A percentile compares a stretch with the other conserved stretches of the same genome.
Evolutionary conservation across 1,140 invertebrate species (phyloP).

Genomic region (Notospermus geniculatus): DNA sequence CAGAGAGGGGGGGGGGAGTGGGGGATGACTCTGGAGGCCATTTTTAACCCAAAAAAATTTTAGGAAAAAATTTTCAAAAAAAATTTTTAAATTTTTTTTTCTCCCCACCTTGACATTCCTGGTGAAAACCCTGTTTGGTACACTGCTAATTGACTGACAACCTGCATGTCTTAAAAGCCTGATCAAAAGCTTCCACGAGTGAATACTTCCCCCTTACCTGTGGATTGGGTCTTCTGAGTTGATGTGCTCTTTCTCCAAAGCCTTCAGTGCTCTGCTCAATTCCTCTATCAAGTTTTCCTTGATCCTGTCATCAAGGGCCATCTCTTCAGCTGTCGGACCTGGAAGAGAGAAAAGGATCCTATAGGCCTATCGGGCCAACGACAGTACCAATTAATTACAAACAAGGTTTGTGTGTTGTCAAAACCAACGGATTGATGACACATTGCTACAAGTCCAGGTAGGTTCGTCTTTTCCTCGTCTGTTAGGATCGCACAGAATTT

Average conservation of each 20-base stretch:
- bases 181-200: not conserved
- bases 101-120: no score
- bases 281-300: constrained; percentile 11
- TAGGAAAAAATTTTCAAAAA: no score
- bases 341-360: not conserved
- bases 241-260: constrained; percentile 13
- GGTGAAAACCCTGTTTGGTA: not conserved
- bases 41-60: no score
- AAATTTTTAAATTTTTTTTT: no score
- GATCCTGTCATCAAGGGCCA: not conserved
- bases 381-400: no score
- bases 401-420: no score
- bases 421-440: no score
- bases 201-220: constrained; percentile 1
- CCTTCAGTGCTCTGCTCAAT: constrained; percentile 7
- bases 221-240: constrained; percentile 17
- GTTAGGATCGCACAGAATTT: no score
- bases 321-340: constrained; percentile 5
- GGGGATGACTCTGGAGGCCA: no score
- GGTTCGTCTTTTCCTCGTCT: no score
- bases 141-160: not conserved
- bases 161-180: not conserved
- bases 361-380: not conserved
- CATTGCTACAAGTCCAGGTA: no score
- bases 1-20: not conserved